Percentiles rank a stretch among this genome's conserved stretches.
phyloP scores from a whole-genome alignment of 1,140 invertebrate genomes.

The Neotoxoptera formosana region DNA sequence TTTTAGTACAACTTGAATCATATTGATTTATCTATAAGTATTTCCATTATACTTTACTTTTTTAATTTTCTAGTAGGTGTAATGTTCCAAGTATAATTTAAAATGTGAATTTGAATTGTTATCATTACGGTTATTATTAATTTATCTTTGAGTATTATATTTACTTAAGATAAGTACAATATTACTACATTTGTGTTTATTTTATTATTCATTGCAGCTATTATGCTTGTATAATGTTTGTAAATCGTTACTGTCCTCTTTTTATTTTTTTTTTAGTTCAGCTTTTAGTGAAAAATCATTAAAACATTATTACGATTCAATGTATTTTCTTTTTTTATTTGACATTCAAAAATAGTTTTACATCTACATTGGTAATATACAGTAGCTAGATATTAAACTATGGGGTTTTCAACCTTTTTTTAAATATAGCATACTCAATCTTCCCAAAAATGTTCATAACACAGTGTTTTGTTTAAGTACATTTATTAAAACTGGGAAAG shows the following conservation, averaged over 20 bases:
- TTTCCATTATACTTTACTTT: constrained; percentile 22
- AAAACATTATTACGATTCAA: neutral
- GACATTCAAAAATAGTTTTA: neutral
- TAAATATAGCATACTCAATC: neutral
- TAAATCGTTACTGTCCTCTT: neutral
- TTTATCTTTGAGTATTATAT: neutral
- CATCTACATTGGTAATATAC: neutral
- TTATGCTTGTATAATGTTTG: neutral
- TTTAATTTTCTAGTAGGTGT: constrained; percentile 32
- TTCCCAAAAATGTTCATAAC: neutral
- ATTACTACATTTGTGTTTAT: neutral
- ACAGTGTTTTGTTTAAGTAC: neutral
- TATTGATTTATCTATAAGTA: constrained; percentile 6
- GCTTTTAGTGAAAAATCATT: neutral
- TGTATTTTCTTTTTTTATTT: neutral
- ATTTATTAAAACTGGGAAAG: neutral
- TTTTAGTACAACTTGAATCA: constrained; percentile 23
- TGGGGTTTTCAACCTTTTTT: neutral
- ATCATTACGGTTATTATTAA: neutral
- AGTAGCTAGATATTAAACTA: neutral
- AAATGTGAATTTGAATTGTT: neutral
- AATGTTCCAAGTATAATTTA: constrained; percentile 30
- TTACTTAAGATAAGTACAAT: neutral
- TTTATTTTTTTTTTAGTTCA: constrained; percentile 26
- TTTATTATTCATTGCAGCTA: neutral